These are phyloP conservation scores for Polypedilum vanderplanki DNA, from an alignment of 1,140 invertebrate genomes.

Conservation along the genomic window DNA sequence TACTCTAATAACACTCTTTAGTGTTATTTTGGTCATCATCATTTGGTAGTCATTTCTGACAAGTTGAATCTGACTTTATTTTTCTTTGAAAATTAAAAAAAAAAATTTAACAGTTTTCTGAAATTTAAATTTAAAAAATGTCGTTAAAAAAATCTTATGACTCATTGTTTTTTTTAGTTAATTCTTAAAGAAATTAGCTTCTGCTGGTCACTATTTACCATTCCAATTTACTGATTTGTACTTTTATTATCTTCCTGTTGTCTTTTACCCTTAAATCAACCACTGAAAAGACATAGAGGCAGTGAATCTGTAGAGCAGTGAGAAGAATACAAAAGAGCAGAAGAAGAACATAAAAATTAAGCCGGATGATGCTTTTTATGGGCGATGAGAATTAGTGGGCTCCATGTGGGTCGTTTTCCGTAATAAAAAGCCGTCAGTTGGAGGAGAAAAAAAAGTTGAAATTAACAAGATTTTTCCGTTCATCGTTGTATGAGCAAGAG, in stretches of 20 bases:
- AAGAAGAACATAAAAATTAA: background rate
- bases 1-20: too few relatives aligned
- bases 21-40: too few relatives aligned
- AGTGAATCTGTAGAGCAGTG: background rate
- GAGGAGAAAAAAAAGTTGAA: background rate
- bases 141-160: too few relatives aligned
- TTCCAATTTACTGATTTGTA: background rate
- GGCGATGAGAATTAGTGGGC: background rate
- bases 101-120: too few relatives aligned
- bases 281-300: background rate
- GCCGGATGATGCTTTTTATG: background rate
- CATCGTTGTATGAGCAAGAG: too few relatives aligned
- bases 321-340: too few relatives aligned
- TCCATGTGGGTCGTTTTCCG: background rate
- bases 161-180: too few relatives aligned
- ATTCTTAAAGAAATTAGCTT: too few relatives aligned
- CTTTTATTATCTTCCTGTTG: conserved; percentile 20
- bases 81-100: too few relatives aligned
- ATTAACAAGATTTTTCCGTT: background rate
- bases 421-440: background rate
- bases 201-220: background rate
- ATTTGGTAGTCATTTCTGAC: too few relatives aligned
- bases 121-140: too few relatives aligned
- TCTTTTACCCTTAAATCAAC: background rate
- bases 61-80: too few relatives aligned